These are phyloP conservation scores for Argentina silus DNA, from an alignment of 2,797 vertebrate species.

Conservation along the genomic window DNA sequence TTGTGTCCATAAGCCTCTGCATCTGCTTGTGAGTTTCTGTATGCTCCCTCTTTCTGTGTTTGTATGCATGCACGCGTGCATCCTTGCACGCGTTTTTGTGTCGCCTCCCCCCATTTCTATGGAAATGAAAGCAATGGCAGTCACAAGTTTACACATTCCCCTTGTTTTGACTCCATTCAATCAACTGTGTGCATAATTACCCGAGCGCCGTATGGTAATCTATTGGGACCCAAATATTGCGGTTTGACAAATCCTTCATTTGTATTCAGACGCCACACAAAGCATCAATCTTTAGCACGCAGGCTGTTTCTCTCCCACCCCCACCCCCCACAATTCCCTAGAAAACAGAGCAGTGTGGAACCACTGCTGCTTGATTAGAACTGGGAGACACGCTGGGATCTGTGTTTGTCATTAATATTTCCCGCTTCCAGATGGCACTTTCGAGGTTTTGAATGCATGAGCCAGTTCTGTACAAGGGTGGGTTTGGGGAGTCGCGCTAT, in stretches of 20 bases:
- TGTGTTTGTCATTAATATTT: conserved; percentile 80
- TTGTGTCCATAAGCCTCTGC: conserved; percentile 39
- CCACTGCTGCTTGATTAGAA: conserved; percentile 77
- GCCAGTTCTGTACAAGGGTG: conserved; percentile 13
- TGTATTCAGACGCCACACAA: conserved; percentile 83
- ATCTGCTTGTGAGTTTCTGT: conserved; percentile 36
- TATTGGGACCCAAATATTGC: conserved; percentile 83
- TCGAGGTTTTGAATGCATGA: conserved; percentile 71
- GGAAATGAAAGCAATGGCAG: conserved; percentile 74
- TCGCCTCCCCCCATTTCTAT: conserved; percentile 73
- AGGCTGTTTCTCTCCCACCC: conserved; percentile 54
- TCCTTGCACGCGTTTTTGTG: conserved; percentile 26
- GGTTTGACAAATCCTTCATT: conserved; percentile 85
- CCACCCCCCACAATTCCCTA: conserved; percentile 54
- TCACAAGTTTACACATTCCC: conserved; percentile 78
- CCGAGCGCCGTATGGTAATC: conserved; percentile 78
- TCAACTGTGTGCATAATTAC: conserved; percentile 84
- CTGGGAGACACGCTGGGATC: conserved; percentile 76
- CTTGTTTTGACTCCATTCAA: conserved; percentile 81
- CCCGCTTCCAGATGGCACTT: conserved; percentile 74
- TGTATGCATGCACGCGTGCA: conserved; percentile 27
- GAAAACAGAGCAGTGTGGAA: conserved; percentile 70
- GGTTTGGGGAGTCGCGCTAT: conserved; percentile 35
- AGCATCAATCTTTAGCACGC: conserved; percentile 81
- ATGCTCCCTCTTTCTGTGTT: conserved; percentile 26